Percentiles rank a stretch among this genome's conserved stretches.
These are phyloP conservation scores for Polyploca ridens DNA, from an alignment of 2,888 invertebrate species.

Conservation along the genomic window DNA sequence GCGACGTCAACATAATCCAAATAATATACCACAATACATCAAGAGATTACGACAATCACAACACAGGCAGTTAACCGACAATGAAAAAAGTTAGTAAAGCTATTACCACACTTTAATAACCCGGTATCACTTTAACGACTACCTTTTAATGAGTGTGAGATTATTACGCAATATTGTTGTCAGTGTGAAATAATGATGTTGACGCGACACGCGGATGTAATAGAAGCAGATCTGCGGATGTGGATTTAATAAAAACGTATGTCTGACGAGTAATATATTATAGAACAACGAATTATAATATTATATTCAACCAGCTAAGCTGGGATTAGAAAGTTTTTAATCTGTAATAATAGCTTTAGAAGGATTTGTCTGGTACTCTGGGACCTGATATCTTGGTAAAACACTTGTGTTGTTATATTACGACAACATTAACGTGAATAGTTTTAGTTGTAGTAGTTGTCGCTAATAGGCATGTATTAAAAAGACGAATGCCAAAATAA, in stretches of 20 bases:
- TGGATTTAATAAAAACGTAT: background rate
- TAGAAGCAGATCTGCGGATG: background rate
- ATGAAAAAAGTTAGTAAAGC: conserved; percentile 26
- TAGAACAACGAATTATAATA: no score
- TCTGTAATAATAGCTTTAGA: no score
- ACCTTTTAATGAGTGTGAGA: conserved; percentile 27
- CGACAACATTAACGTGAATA: no score
- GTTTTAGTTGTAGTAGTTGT: no score
- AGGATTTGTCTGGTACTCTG: no score
- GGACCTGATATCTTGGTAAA: no score
- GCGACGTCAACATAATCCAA: background rate
- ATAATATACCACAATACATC: background rate
- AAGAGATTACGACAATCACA: conserved; percentile 1
- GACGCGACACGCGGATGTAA: background rate
- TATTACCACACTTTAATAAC: conserved; percentile 32
- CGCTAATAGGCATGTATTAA: no score
- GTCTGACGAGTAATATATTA: no score
- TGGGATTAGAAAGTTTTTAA: background rate
- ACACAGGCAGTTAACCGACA: conserved; percentile 31
- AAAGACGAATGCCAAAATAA: no score
- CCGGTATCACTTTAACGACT: conserved; percentile 25
- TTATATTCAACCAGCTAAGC: background rate
- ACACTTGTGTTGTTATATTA: no score
- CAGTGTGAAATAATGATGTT: background rate
- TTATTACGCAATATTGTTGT: conserved; percentile 18